phyloP scores from a whole-genome alignment of 2,888 invertebrate genomes.

The Chrysolina haemoptera region DNA sequence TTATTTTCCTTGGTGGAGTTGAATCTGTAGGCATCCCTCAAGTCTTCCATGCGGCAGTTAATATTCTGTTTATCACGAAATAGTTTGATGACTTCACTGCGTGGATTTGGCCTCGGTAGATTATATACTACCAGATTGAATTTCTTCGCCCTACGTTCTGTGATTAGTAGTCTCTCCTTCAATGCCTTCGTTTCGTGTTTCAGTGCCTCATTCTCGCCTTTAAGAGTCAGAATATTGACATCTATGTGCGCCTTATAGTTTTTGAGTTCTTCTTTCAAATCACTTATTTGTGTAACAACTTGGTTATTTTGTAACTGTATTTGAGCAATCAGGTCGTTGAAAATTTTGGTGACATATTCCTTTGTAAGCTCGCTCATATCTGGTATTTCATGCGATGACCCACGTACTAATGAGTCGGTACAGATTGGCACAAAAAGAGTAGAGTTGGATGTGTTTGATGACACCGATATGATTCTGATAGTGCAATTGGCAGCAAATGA shows the following conservation, averaged over 20 bases:
- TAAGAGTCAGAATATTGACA: not conserved
- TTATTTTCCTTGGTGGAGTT: not conserved
- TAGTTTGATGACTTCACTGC: constrained; percentile 1
- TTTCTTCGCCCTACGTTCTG: constrained; percentile 12
- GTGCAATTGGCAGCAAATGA: no score
- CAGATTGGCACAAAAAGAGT: no score
- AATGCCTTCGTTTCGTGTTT: not conserved
- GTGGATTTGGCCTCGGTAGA: not conserved
- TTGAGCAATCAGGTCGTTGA: not conserved
- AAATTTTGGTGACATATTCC: not conserved
- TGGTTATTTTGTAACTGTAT: not conserved
- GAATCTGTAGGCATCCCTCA: constrained; percentile 1
- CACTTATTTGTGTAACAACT: not conserved
- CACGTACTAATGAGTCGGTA: no score
- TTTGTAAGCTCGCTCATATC: not conserved
- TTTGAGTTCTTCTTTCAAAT: constrained; percentile 6
- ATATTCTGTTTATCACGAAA: not conserved
- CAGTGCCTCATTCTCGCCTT: not conserved
- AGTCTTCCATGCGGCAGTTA: not conserved
- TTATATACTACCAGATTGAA: constrained; percentile 3
- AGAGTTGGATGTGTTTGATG: no score
- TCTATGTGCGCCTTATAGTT: not conserved
- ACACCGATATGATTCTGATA: no score
- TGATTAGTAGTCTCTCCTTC: not conserved
- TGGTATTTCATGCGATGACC: no score